Percentiles rank a stretch among this genome's conserved stretches.
These are phyloP conservation scores for Rhodinocichla rosea DNA, from an alignment of 2,113 vertebrate species.

Conservation along the genomic window DNA sequence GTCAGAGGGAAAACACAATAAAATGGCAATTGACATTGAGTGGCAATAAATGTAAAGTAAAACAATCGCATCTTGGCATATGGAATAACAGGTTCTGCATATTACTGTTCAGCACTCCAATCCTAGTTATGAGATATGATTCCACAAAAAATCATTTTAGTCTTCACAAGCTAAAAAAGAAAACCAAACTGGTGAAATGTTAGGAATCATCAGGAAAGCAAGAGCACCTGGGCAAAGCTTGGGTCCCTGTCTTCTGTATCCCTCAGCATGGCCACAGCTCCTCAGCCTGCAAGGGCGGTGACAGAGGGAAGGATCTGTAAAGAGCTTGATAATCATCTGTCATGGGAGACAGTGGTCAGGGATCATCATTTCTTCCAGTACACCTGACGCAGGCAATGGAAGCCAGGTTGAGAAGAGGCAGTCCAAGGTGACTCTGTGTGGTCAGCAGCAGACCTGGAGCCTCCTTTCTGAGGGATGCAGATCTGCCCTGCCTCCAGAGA, in stretches of 20 bases:
- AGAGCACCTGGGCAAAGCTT: not conserved
- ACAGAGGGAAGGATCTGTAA: not conserved
- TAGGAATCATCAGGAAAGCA: not conserved
- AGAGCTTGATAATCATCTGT: not conserved
- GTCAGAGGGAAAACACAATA: not conserved
- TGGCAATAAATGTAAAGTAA: not conserved
- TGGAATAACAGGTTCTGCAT: not conserved
- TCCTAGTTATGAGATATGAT: not conserved
- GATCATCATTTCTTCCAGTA: not conserved
- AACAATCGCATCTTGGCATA: not conserved
- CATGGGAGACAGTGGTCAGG: not conserved
- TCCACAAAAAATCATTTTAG: not conserved
- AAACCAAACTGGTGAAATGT: rapidly evolving
- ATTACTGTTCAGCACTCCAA: not conserved
- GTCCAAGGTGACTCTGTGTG: rapidly evolving
- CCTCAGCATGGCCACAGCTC: not conserved
- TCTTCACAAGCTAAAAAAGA: not conserved
- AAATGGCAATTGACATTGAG: not conserved
- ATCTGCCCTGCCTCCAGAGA: not conserved
- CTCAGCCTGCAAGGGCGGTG: not conserved
- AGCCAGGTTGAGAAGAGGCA: not conserved
- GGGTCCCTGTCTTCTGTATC: not conserved
- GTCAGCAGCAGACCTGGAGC: not conserved
- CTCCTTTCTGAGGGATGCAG: not conserved
- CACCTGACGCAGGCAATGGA: not conserved